Conservation (phyloP, 1,140 invertebrate species). For the Grapholita molesta region DNA sequence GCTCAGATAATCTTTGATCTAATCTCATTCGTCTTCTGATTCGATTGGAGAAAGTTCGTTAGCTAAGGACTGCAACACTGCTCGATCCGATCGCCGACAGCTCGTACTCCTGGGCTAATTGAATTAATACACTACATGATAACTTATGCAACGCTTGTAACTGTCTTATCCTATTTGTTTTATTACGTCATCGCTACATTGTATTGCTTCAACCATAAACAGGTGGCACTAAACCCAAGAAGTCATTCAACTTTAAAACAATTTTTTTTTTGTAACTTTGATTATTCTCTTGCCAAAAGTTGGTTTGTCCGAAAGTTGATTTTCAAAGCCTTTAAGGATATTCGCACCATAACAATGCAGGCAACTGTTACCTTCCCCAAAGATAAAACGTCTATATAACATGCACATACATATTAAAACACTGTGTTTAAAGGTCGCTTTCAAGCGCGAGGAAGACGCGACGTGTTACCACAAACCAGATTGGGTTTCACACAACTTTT, state of each 20-base stretch:
- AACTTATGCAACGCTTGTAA: background rate
- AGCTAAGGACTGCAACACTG: constrained; percentile 26
- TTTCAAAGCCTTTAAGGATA: constrained; percentile 10
- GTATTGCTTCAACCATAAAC: background rate
- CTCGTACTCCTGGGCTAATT: background rate
- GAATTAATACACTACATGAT: background rate
- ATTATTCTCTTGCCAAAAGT: no score
- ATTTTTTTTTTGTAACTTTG: no score
- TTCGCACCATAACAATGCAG: constrained; percentile 16
- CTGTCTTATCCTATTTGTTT: background rate
- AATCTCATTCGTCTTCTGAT: constrained; percentile 41
- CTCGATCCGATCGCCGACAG: background rate
- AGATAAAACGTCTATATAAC: constrained; percentile 22
- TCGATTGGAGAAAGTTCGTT: constrained; percentile 59
- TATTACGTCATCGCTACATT: constrained; percentile 22
- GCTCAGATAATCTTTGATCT: constrained; percentile 52
- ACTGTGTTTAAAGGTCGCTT: constrained; percentile 20
- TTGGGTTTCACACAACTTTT: constrained; percentile 18
- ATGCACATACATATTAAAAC: constrained; percentile 3
- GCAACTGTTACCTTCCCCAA: constrained; percentile 21
- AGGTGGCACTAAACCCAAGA: background rate
- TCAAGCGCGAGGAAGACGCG: constrained; percentile 25
- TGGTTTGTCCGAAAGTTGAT: no score
- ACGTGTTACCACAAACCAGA: constrained; percentile 26
- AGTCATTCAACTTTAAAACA: background rate